A percentile compares a stretch with the other conserved stretches of the same genome.
Conservation (phyloP, 1,140 invertebrate species). For the Drosophila busckii region DNA sequence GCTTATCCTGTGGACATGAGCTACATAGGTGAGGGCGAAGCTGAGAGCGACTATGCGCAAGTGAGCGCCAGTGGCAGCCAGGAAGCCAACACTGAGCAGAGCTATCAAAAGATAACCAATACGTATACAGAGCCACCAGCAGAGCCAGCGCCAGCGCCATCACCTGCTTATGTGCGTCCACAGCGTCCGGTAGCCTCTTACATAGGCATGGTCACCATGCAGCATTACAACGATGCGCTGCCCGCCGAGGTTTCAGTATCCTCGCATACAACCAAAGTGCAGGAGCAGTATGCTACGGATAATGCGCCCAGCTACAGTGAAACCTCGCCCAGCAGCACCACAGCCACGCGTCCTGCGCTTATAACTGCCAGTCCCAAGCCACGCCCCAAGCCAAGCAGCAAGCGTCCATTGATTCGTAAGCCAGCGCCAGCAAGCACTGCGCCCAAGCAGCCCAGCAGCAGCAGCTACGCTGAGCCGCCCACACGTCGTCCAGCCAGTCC, state of each 20-base stretch:
- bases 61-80: constrained; percentile 28
- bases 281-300: constrained; percentile 39
- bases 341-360: constrained; percentile 39
- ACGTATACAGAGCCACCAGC: constrained; percentile 41
- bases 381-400: constrained; percentile 45
- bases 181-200: constrained; percentile 65
- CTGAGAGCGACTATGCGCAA: constrained; percentile 28
- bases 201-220: constrained; percentile 68
- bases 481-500: constrained; percentile 17
- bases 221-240: constrained; percentile 53
- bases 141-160: constrained; percentile 21
- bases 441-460: constrained; percentile 15
- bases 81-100: constrained; percentile 48
- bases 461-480: constrained; percentile 34
- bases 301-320: constrained; percentile 31
- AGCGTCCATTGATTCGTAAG: constrained; percentile 12
- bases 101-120: constrained; percentile 49
- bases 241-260: constrained; percentile 68
- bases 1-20: constrained; percentile 73
- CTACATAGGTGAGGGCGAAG: constrained; percentile 48
- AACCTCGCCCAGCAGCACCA: constrained; percentile 25
- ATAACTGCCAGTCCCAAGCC: constrained; percentile 57
- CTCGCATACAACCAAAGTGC: constrained; percentile 69
- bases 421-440: constrained; percentile 19
- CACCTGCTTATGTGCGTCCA: constrained; percentile 42